phyloP scores from a whole-genome alignment of 1,140 invertebrate genomes.

The Bombus breviceps region DNA sequence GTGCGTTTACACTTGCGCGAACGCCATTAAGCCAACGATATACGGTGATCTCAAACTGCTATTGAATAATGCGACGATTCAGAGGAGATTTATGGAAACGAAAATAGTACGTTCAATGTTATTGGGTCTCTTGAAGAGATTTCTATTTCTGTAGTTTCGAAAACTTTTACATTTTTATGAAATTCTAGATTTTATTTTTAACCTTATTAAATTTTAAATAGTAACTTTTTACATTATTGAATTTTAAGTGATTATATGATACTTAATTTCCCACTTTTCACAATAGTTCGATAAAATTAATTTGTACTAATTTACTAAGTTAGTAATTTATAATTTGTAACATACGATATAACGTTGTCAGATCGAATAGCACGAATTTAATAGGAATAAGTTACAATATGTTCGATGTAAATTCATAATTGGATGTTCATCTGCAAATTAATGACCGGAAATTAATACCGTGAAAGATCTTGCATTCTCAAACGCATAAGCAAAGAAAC shows the following conservation, averaged over 20 bases:
- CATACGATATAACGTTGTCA: not conserved
- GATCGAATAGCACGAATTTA: not conserved
- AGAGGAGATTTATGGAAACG: not conserved
- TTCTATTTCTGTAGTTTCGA: not conserved
- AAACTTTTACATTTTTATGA: not conserved
- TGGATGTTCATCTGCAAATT: not conserved
- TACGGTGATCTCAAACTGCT: not conserved
- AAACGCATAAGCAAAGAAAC: not conserved
- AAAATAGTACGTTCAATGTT: not conserved
- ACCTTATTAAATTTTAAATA: not conserved
- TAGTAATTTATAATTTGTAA: not conserved
- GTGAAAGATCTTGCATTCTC: not conserved
- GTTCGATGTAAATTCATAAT: too few relatives aligned
- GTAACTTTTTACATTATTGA: not conserved
- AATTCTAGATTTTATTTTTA: not conserved
- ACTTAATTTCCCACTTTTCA: not conserved
- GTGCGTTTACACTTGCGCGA: slow-evolving; percentile 28
- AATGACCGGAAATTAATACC: not conserved
- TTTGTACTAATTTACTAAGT: too few relatives aligned
- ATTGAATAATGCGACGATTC: not conserved
- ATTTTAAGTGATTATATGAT: not conserved
- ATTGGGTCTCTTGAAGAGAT: not conserved
- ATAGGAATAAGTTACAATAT: not conserved
- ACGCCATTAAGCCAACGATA: slow-evolving; percentile 3
- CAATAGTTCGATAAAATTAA: not conserved